Conservation (phyloP, 2,888 invertebrate species). For the Drosophila siamana region DNA sequence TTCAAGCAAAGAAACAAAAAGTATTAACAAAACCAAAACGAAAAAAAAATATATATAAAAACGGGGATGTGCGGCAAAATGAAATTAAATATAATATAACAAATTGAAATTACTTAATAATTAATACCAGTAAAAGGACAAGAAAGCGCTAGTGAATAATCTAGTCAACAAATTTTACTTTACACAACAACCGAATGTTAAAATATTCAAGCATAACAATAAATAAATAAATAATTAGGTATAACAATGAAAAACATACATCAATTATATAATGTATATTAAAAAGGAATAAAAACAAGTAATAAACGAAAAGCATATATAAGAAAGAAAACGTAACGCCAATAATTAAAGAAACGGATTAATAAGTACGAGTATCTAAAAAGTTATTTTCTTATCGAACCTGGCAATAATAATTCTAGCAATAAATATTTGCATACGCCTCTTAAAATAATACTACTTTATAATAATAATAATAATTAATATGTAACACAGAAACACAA, state of each 20-base stretch:
- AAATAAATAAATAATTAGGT: constrained; percentile 35
- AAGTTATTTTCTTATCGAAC: constrained; percentile 77
- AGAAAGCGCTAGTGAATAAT: constrained; percentile 53
- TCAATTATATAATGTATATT: constrained; percentile 32
- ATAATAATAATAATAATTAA: constrained; percentile 23
- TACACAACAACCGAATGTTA: constrained; percentile 47
- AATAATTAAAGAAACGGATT: constrained; percentile 37
- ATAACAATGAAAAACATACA: constrained; percentile 16
- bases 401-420: constrained; percentile 79
- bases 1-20: constrained; percentile 36
- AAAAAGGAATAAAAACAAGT: background rate
- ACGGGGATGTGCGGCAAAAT: constrained; percentile 23
- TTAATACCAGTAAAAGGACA: constrained; percentile 6
- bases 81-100: constrained; percentile 4
- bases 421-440: constrained; percentile 49
- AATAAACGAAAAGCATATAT: background rate
- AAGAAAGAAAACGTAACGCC: constrained; percentile 28
- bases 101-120: constrained; percentile 5
- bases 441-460: constrained; percentile 30
- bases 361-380: constrained; percentile 37
- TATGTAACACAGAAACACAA: no score
- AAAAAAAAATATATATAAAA: background rate
- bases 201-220: constrained; percentile 53
- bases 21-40: constrained; percentile 37
- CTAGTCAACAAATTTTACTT: constrained; percentile 69